Base-by-base conservation (phyloP, 2,797 vertebrate species). In the Lagocephalus sceleratus region DNA sequence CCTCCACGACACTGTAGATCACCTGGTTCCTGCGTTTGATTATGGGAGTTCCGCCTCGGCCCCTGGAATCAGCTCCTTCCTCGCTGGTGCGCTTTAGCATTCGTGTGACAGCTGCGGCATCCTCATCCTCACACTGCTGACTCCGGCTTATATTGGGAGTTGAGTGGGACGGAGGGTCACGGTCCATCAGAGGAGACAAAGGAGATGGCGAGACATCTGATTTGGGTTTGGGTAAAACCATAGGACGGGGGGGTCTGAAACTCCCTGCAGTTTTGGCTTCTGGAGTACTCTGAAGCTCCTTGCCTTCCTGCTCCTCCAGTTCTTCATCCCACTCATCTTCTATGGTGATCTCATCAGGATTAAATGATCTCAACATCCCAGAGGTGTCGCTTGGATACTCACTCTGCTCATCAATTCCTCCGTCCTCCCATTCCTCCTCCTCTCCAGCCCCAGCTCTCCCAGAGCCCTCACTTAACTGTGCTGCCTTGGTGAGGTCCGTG, bases 11-110 rank as follows among this genome's bases (percentile, higher is more conserved):
- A 1, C 91, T 78, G 47, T 98, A 98, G 70, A 99, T 96, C 46
- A 88, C 88, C 89, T 98, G 95, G 83, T 99, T 99, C 66, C 97
- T 90, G 58, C 97, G 94, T 87, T 95, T 98, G 73, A 99, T 97
- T 72, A 77, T 90, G 60, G 87, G 89, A 0, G 92, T 94, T 15
- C 86, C 56, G 1, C 73, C 69, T 5, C 71, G 73, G 25, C 83
- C 88, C 44, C 78, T 83, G 0, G 61, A 10, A 2, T 49, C 57
- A 3, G n/a, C 65, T 0, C 39, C 35, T 57, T 89, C 87, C 1
- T 77, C 79, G n/a, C 92, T 93, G 61, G 85, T 76, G 20, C 97
- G 92, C 66, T 99, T 99, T 15, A 92, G 51, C 0, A 91, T 55
- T 68, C 94, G 79, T 9, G 53, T 58, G 2, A 62, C 51, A 1